Conservation (phyloP, 2,113 vertebrate species). For the Epinephelus cyanopodus region DNA sequence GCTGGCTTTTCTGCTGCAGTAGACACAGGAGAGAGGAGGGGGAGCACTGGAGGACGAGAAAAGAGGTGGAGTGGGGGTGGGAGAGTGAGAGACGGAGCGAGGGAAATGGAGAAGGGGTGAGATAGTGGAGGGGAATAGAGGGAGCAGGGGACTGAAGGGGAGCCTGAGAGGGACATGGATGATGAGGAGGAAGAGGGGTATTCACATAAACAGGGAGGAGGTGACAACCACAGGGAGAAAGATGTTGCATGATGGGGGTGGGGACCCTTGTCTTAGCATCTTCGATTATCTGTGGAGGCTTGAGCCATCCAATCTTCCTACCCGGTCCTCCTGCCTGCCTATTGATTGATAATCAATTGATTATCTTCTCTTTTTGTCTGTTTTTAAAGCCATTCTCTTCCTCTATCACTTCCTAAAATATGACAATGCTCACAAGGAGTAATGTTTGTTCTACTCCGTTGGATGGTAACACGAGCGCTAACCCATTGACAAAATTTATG, state of each 20-base stretch:
- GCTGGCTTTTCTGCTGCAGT: constrained; percentile 85
- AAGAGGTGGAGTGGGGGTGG: constrained; percentile 50
- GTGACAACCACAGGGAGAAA: constrained; percentile 61
- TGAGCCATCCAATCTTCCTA: constrained; percentile 62
- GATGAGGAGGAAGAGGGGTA: constrained; percentile 36
- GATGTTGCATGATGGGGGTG: constrained; percentile 56
- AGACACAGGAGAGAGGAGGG: constrained; percentile 71
- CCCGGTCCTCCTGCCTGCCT: constrained; percentile 27
- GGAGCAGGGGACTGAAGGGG: constrained; percentile 40
- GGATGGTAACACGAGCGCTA: not conserved
- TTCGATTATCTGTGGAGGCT: constrained; percentile 71
- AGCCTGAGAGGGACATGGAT: constrained; percentile 37
- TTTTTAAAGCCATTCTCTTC: constrained; percentile 49
- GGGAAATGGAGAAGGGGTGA: constrained; percentile 73
- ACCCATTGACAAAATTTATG: constrained; percentile 30
- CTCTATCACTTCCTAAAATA: constrained; percentile 14
- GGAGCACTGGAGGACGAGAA: constrained; percentile 54
- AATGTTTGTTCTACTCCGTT: not conserved
- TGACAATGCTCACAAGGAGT: not conserved
- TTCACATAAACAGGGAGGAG: constrained; percentile 43
- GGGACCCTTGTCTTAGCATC: constrained; percentile 67
- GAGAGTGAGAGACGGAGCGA: constrained; percentile 45
- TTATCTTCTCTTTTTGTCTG: constrained; percentile 66
- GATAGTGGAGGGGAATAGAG: constrained; percentile 51
- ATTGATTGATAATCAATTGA: constrained; percentile 81